Conservation (phyloP, 2,113 vertebrate genomes). For the Taurulus bubalis region DNA sequence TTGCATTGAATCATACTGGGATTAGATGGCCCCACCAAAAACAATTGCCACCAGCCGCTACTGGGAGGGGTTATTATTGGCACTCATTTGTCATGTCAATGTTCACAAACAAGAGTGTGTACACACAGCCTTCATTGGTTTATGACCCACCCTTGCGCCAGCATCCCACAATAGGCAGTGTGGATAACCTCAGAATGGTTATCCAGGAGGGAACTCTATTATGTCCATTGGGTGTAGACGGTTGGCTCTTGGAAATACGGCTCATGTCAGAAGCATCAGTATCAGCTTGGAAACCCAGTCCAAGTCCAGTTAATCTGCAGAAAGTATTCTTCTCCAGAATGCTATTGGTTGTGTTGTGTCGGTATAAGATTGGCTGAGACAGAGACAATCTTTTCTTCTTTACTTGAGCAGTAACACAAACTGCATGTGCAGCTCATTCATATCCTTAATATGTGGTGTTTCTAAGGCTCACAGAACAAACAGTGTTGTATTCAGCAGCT, state of each 20-base stretch:
- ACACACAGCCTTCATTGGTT: conserved; percentile 6
- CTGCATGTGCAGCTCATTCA: neutral
- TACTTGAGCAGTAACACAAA: neutral
- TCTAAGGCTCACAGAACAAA: neutral
- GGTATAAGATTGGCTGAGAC: too few relatives aligned
- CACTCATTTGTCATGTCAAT: neutral
- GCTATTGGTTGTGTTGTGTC: neutral
- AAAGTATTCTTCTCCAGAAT: neutral
- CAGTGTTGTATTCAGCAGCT: neutral
- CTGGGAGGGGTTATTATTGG: neutral
- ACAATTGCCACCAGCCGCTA: too few relatives aligned
- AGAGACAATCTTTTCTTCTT: neutral
- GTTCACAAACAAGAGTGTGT: conserved; percentile 7
- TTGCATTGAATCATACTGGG: too few relatives aligned
- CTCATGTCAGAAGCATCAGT: neutral
- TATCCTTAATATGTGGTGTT: neutral
- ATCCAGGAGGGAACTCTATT: neutral
- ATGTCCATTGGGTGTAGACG: neutral
- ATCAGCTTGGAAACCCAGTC: neutral
- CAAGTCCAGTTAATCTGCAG: neutral
- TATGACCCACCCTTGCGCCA: neutral
- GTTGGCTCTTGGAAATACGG: neutral
- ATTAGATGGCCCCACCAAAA: too few relatives aligned
- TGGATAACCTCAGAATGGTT: neutral
- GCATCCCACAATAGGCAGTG: neutral